Percentiles rank a stretch among this genome's conserved stretches.
phyloP scores from a whole-genome alignment of 92 coral and sea anemone genomes.

The Hydrozoanthus gracilis region DNA sequence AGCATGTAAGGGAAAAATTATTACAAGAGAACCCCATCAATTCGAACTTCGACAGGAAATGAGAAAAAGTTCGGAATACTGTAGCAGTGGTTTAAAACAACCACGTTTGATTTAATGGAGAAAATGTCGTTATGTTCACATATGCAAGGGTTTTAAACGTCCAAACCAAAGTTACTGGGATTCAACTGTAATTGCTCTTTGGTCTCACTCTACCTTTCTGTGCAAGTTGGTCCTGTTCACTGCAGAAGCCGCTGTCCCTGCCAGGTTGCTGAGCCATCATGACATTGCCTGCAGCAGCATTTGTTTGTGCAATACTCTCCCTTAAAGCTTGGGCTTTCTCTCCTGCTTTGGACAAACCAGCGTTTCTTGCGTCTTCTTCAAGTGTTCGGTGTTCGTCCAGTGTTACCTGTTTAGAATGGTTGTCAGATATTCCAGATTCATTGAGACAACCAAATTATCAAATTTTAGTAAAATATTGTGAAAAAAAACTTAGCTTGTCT shows the following conservation, averaged over 20 bases:
- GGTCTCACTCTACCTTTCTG: slow-evolving; percentile 52
- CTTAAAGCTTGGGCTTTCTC: slow-evolving; percentile 68
- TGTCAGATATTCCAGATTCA: slow-evolving; percentile 53
- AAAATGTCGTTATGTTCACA: no score
- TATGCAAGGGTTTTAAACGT: no score
- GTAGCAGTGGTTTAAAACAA: no score
- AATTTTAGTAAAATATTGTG: no score
- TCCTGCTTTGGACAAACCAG: slow-evolving; percentile 62
- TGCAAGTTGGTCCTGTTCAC: slow-evolving; percentile 85
- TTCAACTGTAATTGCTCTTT: no score
- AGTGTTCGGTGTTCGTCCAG: slow-evolving; percentile 81
- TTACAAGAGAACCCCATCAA: no score
- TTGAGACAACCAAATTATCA: not conserved
- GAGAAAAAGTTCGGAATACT: no score
- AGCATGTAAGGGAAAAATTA: no score
- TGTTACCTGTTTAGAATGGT: slow-evolving; percentile 60
- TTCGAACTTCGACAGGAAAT: no score
- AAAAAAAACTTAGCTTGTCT: no score
- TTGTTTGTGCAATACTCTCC: slow-evolving; percentile 62
- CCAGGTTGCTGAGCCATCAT: slow-evolving; percentile 66
- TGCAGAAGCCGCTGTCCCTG: slow-evolving; percentile 83
- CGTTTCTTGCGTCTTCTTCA: slow-evolving; percentile 73
- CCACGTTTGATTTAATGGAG: no score
- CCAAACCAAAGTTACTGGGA: no score
- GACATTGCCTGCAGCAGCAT: slow-evolving; percentile 34